Evolutionary conservation across 2,888 invertebrate species (phyloP), one percentile per base, ranked within the genome.

Genomic region (Diarsia mendica): DNA sequence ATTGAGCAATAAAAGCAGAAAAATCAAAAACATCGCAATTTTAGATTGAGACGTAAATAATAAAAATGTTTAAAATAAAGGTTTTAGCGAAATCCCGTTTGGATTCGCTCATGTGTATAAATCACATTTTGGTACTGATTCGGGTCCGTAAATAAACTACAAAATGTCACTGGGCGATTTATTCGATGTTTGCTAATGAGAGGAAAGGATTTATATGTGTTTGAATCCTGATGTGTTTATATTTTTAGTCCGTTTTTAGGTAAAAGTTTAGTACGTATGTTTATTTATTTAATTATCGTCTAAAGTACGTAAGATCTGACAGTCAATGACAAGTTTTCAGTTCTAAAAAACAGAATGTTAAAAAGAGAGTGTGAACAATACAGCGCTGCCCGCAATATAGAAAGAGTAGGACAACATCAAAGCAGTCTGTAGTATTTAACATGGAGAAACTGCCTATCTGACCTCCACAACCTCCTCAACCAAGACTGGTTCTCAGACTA

Each of bases 131-230:
- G 68, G 75, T 72, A 70, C 68, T 72, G 64, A 49, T 4, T 39
- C 20, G 5, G 18, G 33, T 48, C 55, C 78, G 81, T 89, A 90
- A 89, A 89, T 89, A 79, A 84, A 85, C 70, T 77, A 79, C 87
- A 79, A 81, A 83, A 87, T 87, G 87, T 87, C 87, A 81, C 83
- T 78, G 83, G 0, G 77, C 77, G 83, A 88, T 90, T 89, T 90
- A 89, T 89, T 83, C 70, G 60, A 65, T 75, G 79, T 58, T 74
- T 74, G 75, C 75, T 89, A 89, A 89, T 89, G 89, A 89, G 87
- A 84, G 85, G 76, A 83, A 82, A 83, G 72, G 78, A 82, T 85
- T 67, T 65, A 83, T 85, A 67, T 65, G 73, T 68, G 60, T 85
- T 77, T 66, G 67, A 75, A 67, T 82, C 63, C 69, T 44, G 82